These are phyloP conservation scores for Myripristis murdjan DNA, from an alignment of 2,797 vertebrate genomes.

Conservation along the genomic window DNA sequence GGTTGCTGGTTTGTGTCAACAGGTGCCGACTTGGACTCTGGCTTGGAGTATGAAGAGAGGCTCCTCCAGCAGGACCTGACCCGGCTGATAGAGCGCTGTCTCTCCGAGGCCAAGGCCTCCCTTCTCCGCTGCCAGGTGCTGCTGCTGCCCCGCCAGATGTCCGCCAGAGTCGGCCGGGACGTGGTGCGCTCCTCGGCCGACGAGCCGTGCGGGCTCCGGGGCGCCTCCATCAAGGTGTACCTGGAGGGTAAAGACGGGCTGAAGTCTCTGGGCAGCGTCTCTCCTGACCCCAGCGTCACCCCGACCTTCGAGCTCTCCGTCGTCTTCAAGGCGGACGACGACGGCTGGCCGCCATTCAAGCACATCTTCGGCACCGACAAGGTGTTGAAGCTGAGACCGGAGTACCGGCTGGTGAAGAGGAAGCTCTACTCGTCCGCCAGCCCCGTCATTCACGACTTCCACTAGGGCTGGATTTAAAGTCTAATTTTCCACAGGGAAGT, in stretches of 20 bases:
- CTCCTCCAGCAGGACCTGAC: constrained; percentile 72
- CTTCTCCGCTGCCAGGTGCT: constrained; percentile 80
- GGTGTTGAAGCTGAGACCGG: constrained; percentile 79
- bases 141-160: constrained; percentile 82
- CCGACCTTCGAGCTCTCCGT: constrained; percentile 86
- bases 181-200: constrained; percentile 70
- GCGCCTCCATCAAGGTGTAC: constrained; percentile 80
- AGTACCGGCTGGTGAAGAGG: constrained; percentile 86
- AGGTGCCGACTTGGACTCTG: constrained; percentile 62
- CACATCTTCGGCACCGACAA: constrained; percentile 76
- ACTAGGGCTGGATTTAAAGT: constrained; percentile 24
- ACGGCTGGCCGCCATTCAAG: constrained; percentile 77
- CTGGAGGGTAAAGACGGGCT: constrained; percentile 73
- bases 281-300: constrained; percentile 71
- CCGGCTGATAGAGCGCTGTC: constrained; percentile 75
- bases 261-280: constrained; percentile 72
- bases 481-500: no score
- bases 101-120: constrained; percentile 81
- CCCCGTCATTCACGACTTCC: constrained; percentile 80
- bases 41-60: constrained; percentile 65
- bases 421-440: constrained; percentile 88
- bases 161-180: constrained; percentile 72
- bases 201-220: constrained; percentile 86
- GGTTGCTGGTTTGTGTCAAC: not conserved
- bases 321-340: constrained; percentile 73